Base-by-base conservation (phyloP, 2,113 vertebrate genomes). In the Gnathonemus echidnorhynchus region DNA sequence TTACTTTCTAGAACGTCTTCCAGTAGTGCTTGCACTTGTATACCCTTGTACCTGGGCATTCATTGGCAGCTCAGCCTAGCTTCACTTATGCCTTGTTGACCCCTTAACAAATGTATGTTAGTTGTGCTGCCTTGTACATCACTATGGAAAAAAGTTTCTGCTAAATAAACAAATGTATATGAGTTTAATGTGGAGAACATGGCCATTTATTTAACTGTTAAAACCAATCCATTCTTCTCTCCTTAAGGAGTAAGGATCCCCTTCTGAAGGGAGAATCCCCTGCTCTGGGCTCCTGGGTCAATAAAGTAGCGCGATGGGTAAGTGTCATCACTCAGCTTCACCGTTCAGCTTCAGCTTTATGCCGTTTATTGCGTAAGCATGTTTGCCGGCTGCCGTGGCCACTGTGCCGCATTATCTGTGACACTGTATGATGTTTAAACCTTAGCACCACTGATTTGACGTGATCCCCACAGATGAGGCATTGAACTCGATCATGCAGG, bases 401-500 rank as follows among this genome's bases (percentile, higher is more conserved):
- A 9, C 11, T 39, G 9, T 88, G 46, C 24, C 35, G 24, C 17
- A 80, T 35, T 52, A 35, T 53, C 35, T 46, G 13, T 52, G 6
- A 2, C 35, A 19, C 15, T 8, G 31, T 35, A 17, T 56, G 86
- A 27, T 53, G 31, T 35, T 31, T 35, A 35, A 35, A 56, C 86
- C 24, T 52, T 3, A 2, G 15, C 83, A 4, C 6, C 83, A 90
- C 86, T 48, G 31, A 89, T 6, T 10, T 52, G 4, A 15, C 27
- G 17, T 50, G 10, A 8, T 24, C 48, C 6, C 45, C 42, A 89
- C 93, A 97, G 97, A 97, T 96, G 98, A 99, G 95, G 98, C 97
- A 91, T 95, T 99, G 95, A 97, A 99, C 93, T 99, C 98, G 88
- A 99, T 99, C 96, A 98, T 99, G 98, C 98, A 99, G 96, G 98